Evolutionary conservation across 1,140 invertebrate genomes (phyloP), one percentile per base, ranked within the genome.

Genomic region (Aradophagus sp.): DNA sequence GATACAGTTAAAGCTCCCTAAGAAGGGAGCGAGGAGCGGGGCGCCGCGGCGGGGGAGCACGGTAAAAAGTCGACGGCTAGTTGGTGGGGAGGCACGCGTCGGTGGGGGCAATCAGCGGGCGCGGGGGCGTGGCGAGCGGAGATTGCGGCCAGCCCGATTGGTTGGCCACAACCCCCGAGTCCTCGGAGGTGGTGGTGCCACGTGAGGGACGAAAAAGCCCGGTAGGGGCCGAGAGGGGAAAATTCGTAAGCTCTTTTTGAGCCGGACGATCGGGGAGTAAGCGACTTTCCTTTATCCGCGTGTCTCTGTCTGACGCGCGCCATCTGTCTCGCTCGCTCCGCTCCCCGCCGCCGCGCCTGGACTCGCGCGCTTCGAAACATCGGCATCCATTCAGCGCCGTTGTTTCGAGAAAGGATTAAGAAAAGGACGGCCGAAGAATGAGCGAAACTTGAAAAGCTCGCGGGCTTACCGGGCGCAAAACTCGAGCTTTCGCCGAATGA

Each of bases 241-340:
- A 78, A 82, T 81, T 84, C 82, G 84, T 84, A 83, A 82, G 79
- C 80, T 81, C 79, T 79, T 75, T 77, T 83, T 80, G 80, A 81
- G 74, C 79, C 59, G 68, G 69, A 77, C 76, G 71, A 74, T 73
- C 74, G 77, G 80, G 74, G 76, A 80, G 52, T 16, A n/a, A n/a
- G 58, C 77, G 76, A 81, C 77, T 80, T 77, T 66, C 69, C 75
- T 81, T 80, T 81, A 79, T 81, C 75, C 72, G 63, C 67, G 71
- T 59, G 65, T 80, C 77, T 77, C 77, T 76, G 68, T 79, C 75
- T 68, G 53, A 36, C 34, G 38, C 52, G n/a, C 36, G 27, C 10
- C 1, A 27, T 7, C 29, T 19, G 2, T n/a, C 45, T 14, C 38
- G 5, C 31, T 13, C 19, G 10, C 14, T 34, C 20, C 13, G 6